Evolutionary conservation across 2,888 invertebrate genomes (phyloP).

Genomic region (Eudemis profundana): DNA sequence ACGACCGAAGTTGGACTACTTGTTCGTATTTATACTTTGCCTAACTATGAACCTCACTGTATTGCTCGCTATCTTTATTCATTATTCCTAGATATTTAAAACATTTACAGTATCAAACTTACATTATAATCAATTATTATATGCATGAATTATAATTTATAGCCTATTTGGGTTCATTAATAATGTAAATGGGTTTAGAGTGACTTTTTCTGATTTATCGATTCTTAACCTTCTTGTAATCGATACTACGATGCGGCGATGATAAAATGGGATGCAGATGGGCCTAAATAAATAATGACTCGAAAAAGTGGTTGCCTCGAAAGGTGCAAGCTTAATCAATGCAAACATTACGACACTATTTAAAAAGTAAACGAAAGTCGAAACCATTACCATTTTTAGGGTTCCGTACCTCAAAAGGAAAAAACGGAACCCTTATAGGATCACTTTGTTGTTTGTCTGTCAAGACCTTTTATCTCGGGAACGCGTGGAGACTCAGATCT

Average conservation of each 20-base stretch:
- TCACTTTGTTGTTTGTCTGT: too few relatives aligned
- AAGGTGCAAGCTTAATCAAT: conserved; percentile 38
- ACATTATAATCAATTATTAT: too few relatives aligned
- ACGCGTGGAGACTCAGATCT: too few relatives aligned
- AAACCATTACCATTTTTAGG: not conserved
- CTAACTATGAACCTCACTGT: too few relatives aligned
- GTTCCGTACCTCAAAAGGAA: too few relatives aligned
- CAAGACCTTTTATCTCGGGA: too few relatives aligned
- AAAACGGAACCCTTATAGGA: too few relatives aligned
- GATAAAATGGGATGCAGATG: conserved; percentile 53
- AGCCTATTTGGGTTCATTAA: not conserved
- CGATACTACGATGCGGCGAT: conserved; percentile 60
- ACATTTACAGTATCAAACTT: too few relatives aligned
- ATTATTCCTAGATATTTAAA: too few relatives aligned
- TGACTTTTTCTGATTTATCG: conserved; percentile 58
- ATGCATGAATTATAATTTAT: not conserved
- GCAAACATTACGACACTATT: conserved; percentile 30
- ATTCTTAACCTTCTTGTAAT: conserved; percentile 59
- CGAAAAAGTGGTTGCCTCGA: conserved; percentile 46
- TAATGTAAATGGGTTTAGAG: conserved; percentile 49
- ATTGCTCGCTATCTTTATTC: too few relatives aligned
- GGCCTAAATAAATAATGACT: conserved; percentile 62
- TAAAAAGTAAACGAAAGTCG: conserved; percentile 11
- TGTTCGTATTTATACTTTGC: too few relatives aligned
- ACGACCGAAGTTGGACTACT: too few relatives aligned